Evolutionary conservation across 2,113 vertebrate species (phyloP).

Genomic region (Xerus inauris): DNA sequence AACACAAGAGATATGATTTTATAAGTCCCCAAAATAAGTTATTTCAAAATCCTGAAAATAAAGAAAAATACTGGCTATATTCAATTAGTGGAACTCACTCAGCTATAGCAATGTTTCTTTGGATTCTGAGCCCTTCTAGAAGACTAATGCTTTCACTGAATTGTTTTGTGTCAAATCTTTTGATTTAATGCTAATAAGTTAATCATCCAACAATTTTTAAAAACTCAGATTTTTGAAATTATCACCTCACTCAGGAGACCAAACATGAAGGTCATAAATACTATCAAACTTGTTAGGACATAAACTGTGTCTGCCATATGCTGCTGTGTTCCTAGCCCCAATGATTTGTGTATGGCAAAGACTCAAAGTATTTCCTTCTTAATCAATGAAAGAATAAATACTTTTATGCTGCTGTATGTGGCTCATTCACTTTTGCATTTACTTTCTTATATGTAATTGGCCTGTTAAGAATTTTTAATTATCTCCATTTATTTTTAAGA

Average conservation of each 20-base stretch:
- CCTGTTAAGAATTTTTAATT: conserved; percentile 21
- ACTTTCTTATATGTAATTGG: background rate
- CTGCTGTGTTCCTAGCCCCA: background rate
- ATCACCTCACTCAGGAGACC: background rate
- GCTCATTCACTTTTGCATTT: background rate
- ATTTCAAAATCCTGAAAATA: conserved; percentile 41
- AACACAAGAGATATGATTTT: background rate
- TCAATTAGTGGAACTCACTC: background rate
- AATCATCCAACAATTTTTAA: conserved; percentile 25
- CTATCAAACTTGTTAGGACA: background rate
- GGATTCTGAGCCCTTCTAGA: background rate
- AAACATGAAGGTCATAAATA: background rate
- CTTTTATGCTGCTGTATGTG: background rate
- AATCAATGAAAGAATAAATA: background rate
- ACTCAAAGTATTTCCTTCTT: background rate
- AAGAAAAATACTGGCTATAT: background rate
- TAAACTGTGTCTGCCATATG: background rate
- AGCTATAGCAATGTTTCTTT: background rate
- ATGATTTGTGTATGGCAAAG: background rate
- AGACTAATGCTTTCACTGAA: background rate
- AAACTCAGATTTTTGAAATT: background rate
- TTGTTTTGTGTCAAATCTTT: background rate
- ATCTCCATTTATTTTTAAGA: conserved; percentile 43
- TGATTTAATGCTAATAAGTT: background rate
- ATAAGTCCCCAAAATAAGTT: background rate